Evolutionary conservation across 2,797 vertebrate species (phyloP).

Genomic region (Ceryle rudis): DNA sequence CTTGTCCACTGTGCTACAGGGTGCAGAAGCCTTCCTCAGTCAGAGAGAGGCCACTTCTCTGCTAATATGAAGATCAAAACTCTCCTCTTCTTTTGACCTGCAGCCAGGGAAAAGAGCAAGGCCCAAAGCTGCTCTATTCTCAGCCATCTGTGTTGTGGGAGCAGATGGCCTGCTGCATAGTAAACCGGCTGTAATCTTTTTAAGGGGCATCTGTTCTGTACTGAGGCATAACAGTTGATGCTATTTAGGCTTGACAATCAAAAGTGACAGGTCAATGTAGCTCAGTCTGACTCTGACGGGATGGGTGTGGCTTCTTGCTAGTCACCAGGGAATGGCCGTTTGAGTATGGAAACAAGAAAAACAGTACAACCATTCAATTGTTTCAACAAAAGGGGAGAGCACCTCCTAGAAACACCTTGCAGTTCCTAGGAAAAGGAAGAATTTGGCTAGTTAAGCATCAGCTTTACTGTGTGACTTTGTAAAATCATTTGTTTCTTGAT

Average conservation of each 20-base stretch:
- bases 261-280: not conserved
- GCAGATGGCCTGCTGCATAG: not conserved
- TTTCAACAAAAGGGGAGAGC: not conserved
- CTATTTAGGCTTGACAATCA: not conserved
- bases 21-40: not conserved
- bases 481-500: not conserved
- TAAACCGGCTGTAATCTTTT: slow-evolving; percentile 29
- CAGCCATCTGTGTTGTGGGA: not conserved
- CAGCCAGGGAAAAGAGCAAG: not conserved
- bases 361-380: not conserved
- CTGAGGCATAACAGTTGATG: not conserved
- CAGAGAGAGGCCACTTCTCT: not conserved
- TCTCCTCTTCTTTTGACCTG: not conserved
- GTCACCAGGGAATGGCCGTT: not conserved
- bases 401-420: not conserved
- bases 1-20: rapidly evolving
- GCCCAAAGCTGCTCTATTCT: not conserved
- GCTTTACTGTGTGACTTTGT: not conserved
- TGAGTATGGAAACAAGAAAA: not conserved
- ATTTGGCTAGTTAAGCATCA: not conserved
- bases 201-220: slow-evolving; percentile 14
- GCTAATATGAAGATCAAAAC: not conserved
- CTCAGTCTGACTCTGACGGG: not conserved
- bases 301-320: not conserved
- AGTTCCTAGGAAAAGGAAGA: not conserved